Base-by-base conservation (phyloP, 2,888 invertebrate species). In the Dryocosmus kuriphilus region DNA sequence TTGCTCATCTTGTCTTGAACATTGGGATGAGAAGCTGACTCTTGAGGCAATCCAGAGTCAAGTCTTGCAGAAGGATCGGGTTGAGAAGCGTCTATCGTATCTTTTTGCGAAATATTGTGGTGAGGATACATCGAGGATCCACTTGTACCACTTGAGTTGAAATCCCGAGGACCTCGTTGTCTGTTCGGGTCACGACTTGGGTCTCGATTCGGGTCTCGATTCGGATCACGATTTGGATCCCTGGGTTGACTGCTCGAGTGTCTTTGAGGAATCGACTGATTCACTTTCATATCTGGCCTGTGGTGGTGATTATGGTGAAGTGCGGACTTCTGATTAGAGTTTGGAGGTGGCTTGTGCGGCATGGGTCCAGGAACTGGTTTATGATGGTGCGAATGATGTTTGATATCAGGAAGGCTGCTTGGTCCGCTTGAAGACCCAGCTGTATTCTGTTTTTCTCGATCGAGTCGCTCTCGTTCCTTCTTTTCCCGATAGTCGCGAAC, bases 401-500 rank as follows among this genome's bases (percentile, higher is more conserved):
- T 86, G 27, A 85, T 83, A 55, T 86, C 89, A 11, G 81, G 46
- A 24, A 78, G 30, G 5, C 76, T 63, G 30, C 74, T 75, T 41
- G 80, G 79, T 51, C 81, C 80, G 35, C 76, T 27, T 14, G 83
- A 78, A 14, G 78, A 76, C 9, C 74, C 79, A 3, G 83, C 81
- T 0, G 77, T 80, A 6, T 80, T 75, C 4, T 85, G 81, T 80
- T 93, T 90, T 77, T 94, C 94, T 2, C 94, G 88, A 78, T 94
- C 94, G 81, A 94, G 91, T 41, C 94, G 92, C 85, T 95, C 95
- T n/a, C 93, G 91, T 76, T 93, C 93, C 71, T 94, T 92, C 87
- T 95, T 94, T 87, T 95, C 95, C 30, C 94, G 92, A 88, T 95
- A 95, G 14, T 94, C 93, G 77, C 94, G 93, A 85, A 94, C 93